phyloP scores from a whole-genome alignment of 2,888 invertebrate genomes.

The Diarsia rubi region DNA sequence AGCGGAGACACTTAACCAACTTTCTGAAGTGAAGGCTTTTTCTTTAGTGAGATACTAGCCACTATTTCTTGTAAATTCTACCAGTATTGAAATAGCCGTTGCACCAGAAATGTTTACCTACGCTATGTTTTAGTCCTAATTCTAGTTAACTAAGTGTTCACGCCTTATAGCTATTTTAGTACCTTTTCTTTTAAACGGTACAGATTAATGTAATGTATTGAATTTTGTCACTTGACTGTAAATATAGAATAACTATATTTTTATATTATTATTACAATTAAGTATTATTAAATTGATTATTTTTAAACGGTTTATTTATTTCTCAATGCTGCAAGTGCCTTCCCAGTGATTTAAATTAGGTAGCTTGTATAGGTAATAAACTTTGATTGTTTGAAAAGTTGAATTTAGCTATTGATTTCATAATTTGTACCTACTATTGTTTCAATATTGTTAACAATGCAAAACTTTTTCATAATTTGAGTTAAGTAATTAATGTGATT shows the following conservation, averaged over 20 bases:
- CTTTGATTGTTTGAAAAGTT: constrained; percentile 20
- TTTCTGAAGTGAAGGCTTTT: constrained; percentile 71
- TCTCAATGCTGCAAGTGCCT: constrained; percentile 84
- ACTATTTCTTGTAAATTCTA: constrained; percentile 40
- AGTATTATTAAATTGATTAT: constrained; percentile 81
- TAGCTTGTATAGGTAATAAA: constrained; percentile 62
- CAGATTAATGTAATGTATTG: constrained; percentile 78
- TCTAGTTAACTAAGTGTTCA: constrained; percentile 75
- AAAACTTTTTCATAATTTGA: constrained; percentile 50
- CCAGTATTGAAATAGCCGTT: constrained; percentile 69
- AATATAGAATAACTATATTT: constrained; percentile 89
- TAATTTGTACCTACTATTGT: constrained; percentile 24
- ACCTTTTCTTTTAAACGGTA: constrained; percentile 70
- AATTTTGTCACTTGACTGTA: constrained; percentile 84
- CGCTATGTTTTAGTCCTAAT: constrained; percentile 71
- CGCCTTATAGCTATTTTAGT: constrained; percentile 74
- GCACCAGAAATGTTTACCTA: constrained; percentile 64
- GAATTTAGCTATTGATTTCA: constrained; percentile 31
- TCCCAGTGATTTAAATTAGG: constrained; percentile 67
- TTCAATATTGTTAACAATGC: constrained; percentile 27
- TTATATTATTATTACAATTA: constrained; percentile 86
- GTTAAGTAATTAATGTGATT: constrained; percentile 45
- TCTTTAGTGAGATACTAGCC: constrained; percentile 63
- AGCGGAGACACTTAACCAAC: constrained; percentile 69
- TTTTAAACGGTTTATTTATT: constrained; percentile 78